Conservation (phyloP, 2,797 vertebrate genomes). For the Myiotriccus ornatus region DNA sequence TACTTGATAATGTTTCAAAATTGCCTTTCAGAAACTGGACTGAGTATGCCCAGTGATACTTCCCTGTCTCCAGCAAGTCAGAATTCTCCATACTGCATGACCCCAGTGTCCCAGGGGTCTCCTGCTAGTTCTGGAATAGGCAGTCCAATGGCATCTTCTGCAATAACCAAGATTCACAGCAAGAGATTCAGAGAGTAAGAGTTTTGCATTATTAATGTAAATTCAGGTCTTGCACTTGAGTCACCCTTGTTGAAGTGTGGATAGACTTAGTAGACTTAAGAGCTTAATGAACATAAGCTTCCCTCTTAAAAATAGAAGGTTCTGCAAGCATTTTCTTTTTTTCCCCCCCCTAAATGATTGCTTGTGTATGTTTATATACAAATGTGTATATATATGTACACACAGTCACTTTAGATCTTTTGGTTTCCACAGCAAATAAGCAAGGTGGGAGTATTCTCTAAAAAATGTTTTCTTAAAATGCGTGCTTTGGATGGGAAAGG, state of each 20-base stretch:
- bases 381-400: background rate
- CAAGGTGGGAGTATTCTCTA: background rate
- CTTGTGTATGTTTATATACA: background rate
- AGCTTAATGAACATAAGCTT: background rate
- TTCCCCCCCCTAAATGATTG: background rate
- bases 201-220: background rate
- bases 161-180: conserved; percentile 99
- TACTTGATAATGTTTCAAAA: background rate
- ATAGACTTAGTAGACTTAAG: background rate
- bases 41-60: conserved; percentile 93
- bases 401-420: background rate
- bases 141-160: conserved; percentile 95
- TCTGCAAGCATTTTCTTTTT: background rate
- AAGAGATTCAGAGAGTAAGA: conserved; percentile 97
- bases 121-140: conserved; percentile 96
- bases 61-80: conserved; percentile 97
- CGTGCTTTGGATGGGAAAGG: background rate
- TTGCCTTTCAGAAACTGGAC: conserved; percentile 84
- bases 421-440: background rate
- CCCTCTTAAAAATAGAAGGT: background rate
- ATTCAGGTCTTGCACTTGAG: background rate
- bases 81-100: conserved; percentile 98
- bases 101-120: conserved; percentile 95
- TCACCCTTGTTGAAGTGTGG: background rate
- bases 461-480: background rate